Evolutionary conservation across 2,888 invertebrate species (phyloP).

Genomic region (Epinotia ramella): DNA sequence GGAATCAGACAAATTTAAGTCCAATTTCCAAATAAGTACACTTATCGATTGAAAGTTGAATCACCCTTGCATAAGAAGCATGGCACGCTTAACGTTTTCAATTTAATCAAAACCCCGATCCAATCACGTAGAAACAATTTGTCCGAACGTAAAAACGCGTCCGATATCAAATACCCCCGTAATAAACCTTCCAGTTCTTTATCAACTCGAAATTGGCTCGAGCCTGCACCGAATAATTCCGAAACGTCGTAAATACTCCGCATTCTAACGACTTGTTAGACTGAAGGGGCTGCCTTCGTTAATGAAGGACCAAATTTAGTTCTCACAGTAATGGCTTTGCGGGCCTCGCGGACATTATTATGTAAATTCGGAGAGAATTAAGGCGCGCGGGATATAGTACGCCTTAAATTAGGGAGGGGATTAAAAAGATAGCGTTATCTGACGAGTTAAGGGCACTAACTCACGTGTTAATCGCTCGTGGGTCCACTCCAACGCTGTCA

Average conservation of each 20-base stretch:
- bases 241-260: not conserved
- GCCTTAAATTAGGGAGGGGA: constrained; percentile 62
- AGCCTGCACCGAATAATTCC: not conserved
- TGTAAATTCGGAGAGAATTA: constrained; percentile 61
- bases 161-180: constrained; percentile 48
- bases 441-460: constrained; percentile 55
- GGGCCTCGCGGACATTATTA: constrained; percentile 53
- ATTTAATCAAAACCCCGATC: constrained; percentile 38
- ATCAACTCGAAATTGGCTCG: constrained; percentile 46
- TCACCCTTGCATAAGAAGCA: constrained; percentile 4
- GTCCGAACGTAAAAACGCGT: constrained; percentile 39
- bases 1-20: not conserved
- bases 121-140: constrained; percentile 45
- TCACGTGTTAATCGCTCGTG: constrained; percentile 54
- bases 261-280: not conserved
- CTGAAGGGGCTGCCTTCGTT: constrained; percentile 47
- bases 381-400: constrained; percentile 55
- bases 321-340: constrained; percentile 52
- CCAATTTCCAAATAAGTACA: not conserved
- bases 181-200: constrained; percentile 51
- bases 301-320: constrained; percentile 58
- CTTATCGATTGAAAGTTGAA: not conserved
- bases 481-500: constrained; percentile 32
- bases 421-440: constrained; percentile 57
- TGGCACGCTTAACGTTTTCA: constrained; percentile 12